These are phyloP conservation scores for Drosophila multiciliata DNA, from an alignment of 2,888 invertebrate genomes.

Conservation along the genomic window DNA sequence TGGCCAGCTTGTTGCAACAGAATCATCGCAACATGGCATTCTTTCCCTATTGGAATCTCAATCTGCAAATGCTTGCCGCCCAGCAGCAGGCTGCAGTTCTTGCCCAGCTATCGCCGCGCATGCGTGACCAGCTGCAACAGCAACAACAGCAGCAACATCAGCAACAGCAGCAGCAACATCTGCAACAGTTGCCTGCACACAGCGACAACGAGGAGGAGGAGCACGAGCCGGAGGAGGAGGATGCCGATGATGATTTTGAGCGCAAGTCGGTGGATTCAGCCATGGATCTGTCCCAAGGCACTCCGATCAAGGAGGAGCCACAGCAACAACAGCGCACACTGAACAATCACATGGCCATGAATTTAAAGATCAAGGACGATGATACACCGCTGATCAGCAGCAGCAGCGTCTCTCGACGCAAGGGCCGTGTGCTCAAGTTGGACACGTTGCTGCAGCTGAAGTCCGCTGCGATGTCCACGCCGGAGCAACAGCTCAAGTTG, in stretches of 20 bases:
- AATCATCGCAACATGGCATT: slow-evolving; percentile 83
- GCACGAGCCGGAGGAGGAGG: slow-evolving; percentile 61
- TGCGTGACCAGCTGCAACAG: slow-evolving; percentile 76
- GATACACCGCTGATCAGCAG: slow-evolving; percentile 80
- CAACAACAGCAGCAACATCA: slow-evolving; percentile 60
- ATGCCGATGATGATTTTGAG: slow-evolving; percentile 72
- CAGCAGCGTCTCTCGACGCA: slow-evolving; percentile 87
- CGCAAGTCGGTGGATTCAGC: slow-evolving; percentile 81
- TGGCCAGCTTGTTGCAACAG: slow-evolving; percentile 82
- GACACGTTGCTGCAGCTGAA: slow-evolving; percentile 85
- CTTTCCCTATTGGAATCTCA: slow-evolving; percentile 85
- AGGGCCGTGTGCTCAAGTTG: slow-evolving; percentile 93
- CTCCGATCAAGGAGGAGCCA: slow-evolving; percentile 77
- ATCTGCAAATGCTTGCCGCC: slow-evolving; percentile 84
- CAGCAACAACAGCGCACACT: slow-evolving; percentile 33
- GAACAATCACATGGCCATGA: slow-evolving; percentile 59
- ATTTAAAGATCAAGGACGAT: slow-evolving; percentile 78
- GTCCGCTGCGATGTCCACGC: slow-evolving; percentile 65
- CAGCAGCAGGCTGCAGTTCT: slow-evolving; percentile 84
- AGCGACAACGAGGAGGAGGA: slow-evolving; percentile 64
- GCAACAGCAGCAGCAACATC: slow-evolving; percentile 43
- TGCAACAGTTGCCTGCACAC: slow-evolving; percentile 18
- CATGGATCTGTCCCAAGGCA: slow-evolving; percentile 84
- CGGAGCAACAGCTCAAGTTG: slow-evolving; percentile 60
- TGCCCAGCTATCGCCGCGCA: slow-evolving; percentile 83